These are phyloP conservation scores for Odontothrips loti DNA, from an alignment of 2,888 invertebrate species.

Conservation along the genomic window DNA sequence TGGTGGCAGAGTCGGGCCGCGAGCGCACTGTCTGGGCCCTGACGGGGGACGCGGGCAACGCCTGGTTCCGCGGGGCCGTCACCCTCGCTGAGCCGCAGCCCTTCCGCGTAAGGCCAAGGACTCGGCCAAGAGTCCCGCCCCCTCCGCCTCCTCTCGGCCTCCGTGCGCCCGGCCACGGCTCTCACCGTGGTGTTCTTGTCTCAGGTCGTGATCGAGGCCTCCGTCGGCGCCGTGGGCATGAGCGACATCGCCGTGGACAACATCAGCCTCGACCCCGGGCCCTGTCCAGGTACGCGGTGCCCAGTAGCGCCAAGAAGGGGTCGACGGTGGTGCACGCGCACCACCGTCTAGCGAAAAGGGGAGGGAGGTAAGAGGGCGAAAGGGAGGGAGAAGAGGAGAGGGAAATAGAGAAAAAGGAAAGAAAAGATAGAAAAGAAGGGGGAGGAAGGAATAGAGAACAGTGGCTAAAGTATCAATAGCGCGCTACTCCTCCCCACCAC, in stretches of 20 bases:
- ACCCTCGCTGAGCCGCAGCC: constrained; percentile 51
- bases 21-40: constrained; percentile 52
- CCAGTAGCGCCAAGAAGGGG: too few species aligned
- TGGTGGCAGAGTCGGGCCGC: constrained; percentile 42
- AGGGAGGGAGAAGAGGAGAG: too few species aligned
- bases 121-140: constrained; percentile 45
- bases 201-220: constrained; percentile 51
- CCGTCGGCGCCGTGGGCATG: constrained; percentile 53
- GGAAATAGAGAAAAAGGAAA: too few species aligned
- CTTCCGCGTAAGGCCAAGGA: constrained; percentile 51
- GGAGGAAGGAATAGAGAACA: too few species aligned
- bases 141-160: neutral
- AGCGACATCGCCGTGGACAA: constrained; percentile 58
- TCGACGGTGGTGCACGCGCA: too few species aligned
- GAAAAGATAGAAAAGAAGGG: too few species aligned
- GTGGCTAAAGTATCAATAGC: too few species aligned
- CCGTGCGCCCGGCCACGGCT: neutral
- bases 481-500: too few species aligned
- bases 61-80: constrained; percentile 57
- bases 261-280: constrained; percentile 52
- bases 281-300: constrained; percentile 52
- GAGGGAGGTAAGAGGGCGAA: too few species aligned
- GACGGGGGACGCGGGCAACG: constrained; percentile 55
- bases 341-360: too few species aligned
- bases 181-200: constrained; percentile 45